Conservation (phyloP, 2,888 invertebrate genomes). For the Phlogophora meticulosa region DNA sequence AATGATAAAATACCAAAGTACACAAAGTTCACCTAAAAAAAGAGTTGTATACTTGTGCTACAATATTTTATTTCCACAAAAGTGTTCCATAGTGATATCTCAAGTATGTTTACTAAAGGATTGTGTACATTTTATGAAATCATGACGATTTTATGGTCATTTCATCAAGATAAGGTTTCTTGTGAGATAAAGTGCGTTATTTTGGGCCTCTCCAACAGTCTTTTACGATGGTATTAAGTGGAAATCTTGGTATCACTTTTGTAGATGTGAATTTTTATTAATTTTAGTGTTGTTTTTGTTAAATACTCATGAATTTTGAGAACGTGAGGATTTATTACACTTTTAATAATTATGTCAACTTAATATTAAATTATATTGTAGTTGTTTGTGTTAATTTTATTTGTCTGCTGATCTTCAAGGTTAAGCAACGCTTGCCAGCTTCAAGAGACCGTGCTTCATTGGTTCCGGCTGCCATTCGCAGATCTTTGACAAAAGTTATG, state of each 20-base stretch:
- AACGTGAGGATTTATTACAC: background rate
- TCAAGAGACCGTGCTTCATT: too few relatives aligned
- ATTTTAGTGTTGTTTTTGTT: conserved; percentile 24
- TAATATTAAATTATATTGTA: too few relatives aligned
- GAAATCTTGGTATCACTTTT: conserved; percentile 46
- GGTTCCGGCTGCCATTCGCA: too few relatives aligned
- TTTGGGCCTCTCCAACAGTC: conserved; percentile 37
- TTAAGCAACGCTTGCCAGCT: too few relatives aligned
- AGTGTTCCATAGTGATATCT: conserved; percentile 46
- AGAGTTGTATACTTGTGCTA: conserved; percentile 28
- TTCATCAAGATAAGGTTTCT: conserved; percentile 69
- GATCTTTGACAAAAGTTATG: too few relatives aligned
- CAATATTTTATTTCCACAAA: conserved; percentile 40
- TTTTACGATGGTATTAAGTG: conserved; percentile 42
- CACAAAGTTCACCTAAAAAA: conserved; percentile 26
- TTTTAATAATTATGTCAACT: background rate
- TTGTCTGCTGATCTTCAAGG: too few relatives aligned
- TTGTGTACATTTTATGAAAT: conserved; percentile 51
- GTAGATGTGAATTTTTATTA: conserved; percentile 31
- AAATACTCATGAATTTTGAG: conserved; percentile 11
- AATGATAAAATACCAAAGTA: background rate
- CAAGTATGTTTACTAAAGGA: conserved; percentile 51
- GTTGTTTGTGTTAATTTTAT: too few relatives aligned
- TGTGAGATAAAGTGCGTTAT: conserved; percentile 57
- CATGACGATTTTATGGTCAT: conserved; percentile 65